Evolutionary conservation across 2,113 vertebrate genomes (phyloP).

Genomic region (Pan paniscus): DNA sequence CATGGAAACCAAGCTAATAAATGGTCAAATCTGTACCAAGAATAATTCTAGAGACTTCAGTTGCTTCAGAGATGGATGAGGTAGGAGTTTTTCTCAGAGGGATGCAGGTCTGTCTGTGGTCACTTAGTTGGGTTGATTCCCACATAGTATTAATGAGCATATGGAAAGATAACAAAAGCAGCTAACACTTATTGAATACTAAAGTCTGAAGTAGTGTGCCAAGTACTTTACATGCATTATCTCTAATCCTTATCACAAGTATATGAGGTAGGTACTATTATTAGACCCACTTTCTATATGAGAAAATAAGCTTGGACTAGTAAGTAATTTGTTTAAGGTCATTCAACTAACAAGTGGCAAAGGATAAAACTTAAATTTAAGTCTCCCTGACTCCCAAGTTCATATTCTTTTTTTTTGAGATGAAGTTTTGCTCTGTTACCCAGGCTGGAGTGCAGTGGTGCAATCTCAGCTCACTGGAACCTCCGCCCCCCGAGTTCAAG

Average conservation of each 20-base stretch:
- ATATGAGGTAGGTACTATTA: neutral
- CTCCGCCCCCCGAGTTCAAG: too few relatives aligned
- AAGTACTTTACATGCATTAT: neutral
- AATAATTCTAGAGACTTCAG: slow-evolving; percentile 10
- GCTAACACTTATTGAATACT: neutral
- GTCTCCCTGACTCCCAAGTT: neutral
- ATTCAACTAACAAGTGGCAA: neutral
- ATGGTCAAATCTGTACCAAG: slow-evolving; percentile 28
- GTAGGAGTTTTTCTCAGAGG: slow-evolving; percentile 9
- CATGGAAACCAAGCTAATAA: slow-evolving; percentile 63
- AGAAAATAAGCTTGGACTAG: neutral
- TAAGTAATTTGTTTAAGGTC: neutral
- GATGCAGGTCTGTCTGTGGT: neutral
- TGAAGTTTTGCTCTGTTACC: too few relatives aligned
- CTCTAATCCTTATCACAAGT: neutral
- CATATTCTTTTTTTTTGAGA: too few relatives aligned
- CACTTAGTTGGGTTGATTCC: neutral
- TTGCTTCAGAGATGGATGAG: neutral
- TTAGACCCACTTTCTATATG: neutral
- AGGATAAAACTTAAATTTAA: neutral
- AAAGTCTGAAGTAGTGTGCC: neutral
- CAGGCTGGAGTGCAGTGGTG: too few relatives aligned
- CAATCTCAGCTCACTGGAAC: too few relatives aligned
- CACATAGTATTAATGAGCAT: neutral
- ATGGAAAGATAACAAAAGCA: neutral